phyloP scores from a whole-genome alignment of 2,113 vertebrate genomes.

The Paratilapia polleni region DNA sequence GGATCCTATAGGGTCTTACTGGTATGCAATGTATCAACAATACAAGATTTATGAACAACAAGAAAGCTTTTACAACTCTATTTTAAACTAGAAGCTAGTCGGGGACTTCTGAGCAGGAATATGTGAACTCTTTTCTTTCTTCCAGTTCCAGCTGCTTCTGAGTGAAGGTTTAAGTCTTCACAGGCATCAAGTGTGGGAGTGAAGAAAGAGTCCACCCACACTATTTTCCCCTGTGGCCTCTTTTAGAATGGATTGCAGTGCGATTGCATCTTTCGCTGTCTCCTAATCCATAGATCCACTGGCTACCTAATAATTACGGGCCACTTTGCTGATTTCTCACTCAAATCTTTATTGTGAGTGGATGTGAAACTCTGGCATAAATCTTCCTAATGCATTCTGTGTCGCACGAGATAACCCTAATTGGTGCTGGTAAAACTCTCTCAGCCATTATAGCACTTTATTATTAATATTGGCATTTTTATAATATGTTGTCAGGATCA shows the following conservation, averaged over 20 bases:
- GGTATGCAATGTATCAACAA: background rate
- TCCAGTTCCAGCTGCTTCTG: constrained; percentile 1
- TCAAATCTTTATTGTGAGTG: constrained; percentile 28
- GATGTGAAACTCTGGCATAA: constrained; percentile 22
- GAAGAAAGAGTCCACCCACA: constrained; percentile 60
- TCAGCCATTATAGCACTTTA: background rate
- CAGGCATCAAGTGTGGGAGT: constrained; percentile 47
- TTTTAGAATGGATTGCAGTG: constrained; percentile 45
- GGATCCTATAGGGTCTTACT: background rate
- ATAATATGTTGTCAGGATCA: background rate
- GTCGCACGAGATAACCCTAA: constrained; percentile 6
- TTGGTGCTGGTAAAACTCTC: background rate
- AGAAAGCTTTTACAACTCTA: background rate
- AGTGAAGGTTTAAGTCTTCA: constrained; percentile 42
- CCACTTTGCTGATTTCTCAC: constrained; percentile 19
- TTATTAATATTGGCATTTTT: background rate
- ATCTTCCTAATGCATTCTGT: constrained; percentile 13
- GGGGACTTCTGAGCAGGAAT: constrained; percentile 3
- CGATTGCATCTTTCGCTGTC: constrained; percentile 51
- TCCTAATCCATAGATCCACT: constrained; percentile 46
- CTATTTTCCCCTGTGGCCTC: constrained; percentile 53
- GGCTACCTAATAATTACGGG: constrained; percentile 41
- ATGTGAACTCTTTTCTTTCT: constrained; percentile 5
- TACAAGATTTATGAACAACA: background rate
- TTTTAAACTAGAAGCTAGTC: constrained; percentile 7